These are phyloP conservation scores for Collichthys lucidus DNA, from an alignment of 2,113 vertebrate species.

Conservation along the genomic window DNA sequence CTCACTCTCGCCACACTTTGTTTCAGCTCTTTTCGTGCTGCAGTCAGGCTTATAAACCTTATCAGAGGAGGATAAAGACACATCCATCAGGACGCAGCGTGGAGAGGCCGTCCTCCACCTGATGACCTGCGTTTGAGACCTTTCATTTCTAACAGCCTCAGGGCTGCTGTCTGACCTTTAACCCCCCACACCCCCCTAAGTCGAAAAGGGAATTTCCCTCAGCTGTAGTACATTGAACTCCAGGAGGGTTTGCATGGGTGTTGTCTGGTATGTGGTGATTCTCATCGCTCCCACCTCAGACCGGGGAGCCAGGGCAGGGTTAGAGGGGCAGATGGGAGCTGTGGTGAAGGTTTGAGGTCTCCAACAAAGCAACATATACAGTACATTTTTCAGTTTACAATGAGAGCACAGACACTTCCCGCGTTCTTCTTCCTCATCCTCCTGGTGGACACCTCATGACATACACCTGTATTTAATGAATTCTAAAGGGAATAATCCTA, in stretches of 20 bases:
- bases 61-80: not conserved
- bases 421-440: not conserved
- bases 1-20: slow-evolving; percentile 17
- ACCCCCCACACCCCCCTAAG: slow-evolving; percentile 21
- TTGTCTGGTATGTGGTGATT: slow-evolving; percentile 57
- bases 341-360: slow-evolving; percentile 42
- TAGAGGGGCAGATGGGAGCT: slow-evolving; percentile 37
- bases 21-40: slow-evolving; percentile 9
- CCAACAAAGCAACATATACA: slow-evolving; percentile 1
- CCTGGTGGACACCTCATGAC: not conserved
- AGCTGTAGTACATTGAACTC: slow-evolving; percentile 9
- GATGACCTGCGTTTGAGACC: not conserved
- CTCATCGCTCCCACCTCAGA: slow-evolving; percentile 30
- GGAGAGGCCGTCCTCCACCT: not conserved
- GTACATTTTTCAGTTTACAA: not conserved
- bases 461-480: no score
- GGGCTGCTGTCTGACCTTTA: slow-evolving; percentile 53
- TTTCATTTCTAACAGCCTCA: slow-evolving; percentile 1
- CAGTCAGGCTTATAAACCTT: not conserved
- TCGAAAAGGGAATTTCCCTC: slow-evolving; percentile 37
- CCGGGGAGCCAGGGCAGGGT: slow-evolving; percentile 20
- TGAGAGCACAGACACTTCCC: not conserved
- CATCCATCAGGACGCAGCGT: no score
- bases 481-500: no score
- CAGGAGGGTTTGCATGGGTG: slow-evolving; percentile 46